A percentile compares a stretch with the other conserved stretches of the same genome.
phyloP scores from a whole-genome alignment of 2,113 vertebrate genomes.

The Panurus biarmicus region DNA sequence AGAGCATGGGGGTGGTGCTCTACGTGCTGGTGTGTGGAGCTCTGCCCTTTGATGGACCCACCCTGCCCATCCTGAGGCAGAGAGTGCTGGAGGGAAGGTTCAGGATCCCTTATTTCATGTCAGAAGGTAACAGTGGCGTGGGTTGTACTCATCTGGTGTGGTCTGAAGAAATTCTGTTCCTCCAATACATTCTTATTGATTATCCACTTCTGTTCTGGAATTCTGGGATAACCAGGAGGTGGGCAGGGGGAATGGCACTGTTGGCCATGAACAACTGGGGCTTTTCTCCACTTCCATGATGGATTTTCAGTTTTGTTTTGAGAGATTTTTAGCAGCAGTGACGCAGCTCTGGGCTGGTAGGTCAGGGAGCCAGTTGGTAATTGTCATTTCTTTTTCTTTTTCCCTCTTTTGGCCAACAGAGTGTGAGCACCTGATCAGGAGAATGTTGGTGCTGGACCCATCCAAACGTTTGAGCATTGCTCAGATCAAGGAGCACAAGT shows the following conservation, averaged over 20 bases:
- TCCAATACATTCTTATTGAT: too few relatives aligned
- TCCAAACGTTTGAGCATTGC: slow-evolving; percentile 88
- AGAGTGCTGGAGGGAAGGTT: slow-evolving; percentile 95
- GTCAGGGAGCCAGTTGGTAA: not conserved
- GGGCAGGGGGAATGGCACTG: not conserved
- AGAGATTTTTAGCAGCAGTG: not conserved
- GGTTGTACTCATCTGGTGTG: not conserved
- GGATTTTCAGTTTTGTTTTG: not conserved
- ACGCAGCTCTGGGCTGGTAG: not conserved
- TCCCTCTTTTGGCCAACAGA: slow-evolving; percentile 58
- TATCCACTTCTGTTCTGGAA: too few relatives aligned
- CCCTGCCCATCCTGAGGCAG: slow-evolving; percentile 91
- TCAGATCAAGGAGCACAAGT: slow-evolving; percentile 98
- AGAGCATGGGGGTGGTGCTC: slow-evolving; percentile 98
- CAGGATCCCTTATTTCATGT: slow-evolving; percentile 99
- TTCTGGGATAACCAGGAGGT: not conserved
- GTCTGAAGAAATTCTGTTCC: not conserved
- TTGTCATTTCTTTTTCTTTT: not conserved
- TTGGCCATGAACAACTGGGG: not conserved
- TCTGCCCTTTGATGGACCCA: slow-evolving; percentile 93
- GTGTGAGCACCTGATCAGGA: slow-evolving; percentile 95
- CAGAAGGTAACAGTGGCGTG: slow-evolving; percentile 79
- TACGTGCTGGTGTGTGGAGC: slow-evolving; percentile 97
- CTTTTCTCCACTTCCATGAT: not conserved
- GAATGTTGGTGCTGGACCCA: slow-evolving; percentile 95